phyloP scores from a whole-genome alignment of 2,113 vertebrate species.

The Leucopternis melanops region DNA sequence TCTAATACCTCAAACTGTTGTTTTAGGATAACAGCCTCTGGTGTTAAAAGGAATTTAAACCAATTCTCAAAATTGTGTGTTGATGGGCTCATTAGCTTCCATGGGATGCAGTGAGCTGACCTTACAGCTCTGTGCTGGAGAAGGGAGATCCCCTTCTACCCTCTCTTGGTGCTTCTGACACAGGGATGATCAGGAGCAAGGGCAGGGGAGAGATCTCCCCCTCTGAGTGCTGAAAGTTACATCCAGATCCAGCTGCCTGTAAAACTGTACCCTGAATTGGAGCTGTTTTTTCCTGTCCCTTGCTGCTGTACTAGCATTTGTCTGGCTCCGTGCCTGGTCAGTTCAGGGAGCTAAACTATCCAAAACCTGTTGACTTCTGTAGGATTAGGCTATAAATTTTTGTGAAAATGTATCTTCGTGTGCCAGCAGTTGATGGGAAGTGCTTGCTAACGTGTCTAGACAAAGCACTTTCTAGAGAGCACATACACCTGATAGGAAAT shows the following conservation, averaged over 20 bases:
- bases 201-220: background rate
- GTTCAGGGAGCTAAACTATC: background rate
- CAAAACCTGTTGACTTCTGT: background rate
- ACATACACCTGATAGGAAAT: background rate
- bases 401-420: background rate
- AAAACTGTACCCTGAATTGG: background rate
- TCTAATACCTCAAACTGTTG: background rate
- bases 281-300: background rate
- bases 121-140: background rate
- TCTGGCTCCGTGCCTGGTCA: background rate
- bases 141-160: background rate
- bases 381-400: background rate
- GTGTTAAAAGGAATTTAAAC: background rate
- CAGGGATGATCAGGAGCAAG: background rate
- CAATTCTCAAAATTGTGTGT: background rate
- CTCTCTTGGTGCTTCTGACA: background rate
- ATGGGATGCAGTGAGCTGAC: accelerated
- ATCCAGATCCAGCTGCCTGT: background rate
- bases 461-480: constrained; percentile 4
- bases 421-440: background rate
- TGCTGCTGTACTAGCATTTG: background rate
- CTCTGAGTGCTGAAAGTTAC: background rate
- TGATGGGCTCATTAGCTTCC: background rate
- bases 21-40: background rate
- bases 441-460: background rate